Evolutionary conservation across 2,888 invertebrate species (phyloP), one percentile per base, ranked within the genome.

Genomic region (Gerosis bhagava): DNA sequence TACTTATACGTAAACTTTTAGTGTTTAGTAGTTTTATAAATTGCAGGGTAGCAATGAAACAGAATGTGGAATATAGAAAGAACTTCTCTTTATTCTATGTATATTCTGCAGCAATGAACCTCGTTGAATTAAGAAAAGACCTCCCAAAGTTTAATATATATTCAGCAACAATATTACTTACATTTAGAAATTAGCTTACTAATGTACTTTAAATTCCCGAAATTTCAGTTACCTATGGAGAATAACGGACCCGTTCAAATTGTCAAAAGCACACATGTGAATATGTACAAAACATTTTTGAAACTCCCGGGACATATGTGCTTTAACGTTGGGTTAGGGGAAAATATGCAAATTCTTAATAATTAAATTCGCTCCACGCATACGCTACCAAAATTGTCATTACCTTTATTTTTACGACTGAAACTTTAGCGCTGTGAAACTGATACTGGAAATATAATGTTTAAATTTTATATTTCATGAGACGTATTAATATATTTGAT

Each of bases 281-380:
- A 17, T 29, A 24, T 11, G 15, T 43, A 34, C 17, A 36, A 44
- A 44, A 44, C 43, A 44, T 44, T 35, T 44, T 35, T 36, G 28
- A 22, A 44, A 44, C 43, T 36, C 43, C 6, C n/a, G 35, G 43
- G 43, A 44, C 35, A 35, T 13, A 16, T 26, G 43, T 35, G 28
- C 39, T 40, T 40, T 45, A 25, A 50, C 34, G 44, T 39, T 6
- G 44, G 43, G 43, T 44, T 44, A 44, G 43, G 35, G 63, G 67
- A 63, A 71, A 77, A 73, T 77, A 82, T 83, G 81, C 75, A 75
- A 81, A 82, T 82, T 65, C 65, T 37, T 53, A 53, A 66, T 77
- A 77, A 81, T 83, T 78, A 80, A 81, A 80, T 79, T 66, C 60
- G 56, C 57, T 59, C 63, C 63, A 69, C 68, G 66, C 70, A 69